These are phyloP conservation scores for Phyllopteryx taeniolatus DNA, from an alignment of 2,113 vertebrate genomes.

Conservation along the genomic window DNA sequence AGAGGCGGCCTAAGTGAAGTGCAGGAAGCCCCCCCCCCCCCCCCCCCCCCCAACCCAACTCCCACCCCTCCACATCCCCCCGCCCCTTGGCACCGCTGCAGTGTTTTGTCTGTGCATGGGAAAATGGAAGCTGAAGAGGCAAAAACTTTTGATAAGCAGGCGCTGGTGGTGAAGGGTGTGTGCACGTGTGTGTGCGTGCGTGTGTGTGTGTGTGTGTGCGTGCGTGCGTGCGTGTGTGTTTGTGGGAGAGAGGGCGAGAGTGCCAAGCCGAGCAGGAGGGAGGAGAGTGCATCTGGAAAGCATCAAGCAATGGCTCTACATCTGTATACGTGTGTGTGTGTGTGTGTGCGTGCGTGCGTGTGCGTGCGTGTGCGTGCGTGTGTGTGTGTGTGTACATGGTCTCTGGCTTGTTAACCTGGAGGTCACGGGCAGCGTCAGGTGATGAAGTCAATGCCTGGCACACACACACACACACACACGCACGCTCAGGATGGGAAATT, in stretches of 20 bases:
- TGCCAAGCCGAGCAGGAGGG: constrained; percentile 55
- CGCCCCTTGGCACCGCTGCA: constrained; percentile 3
- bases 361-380: constrained; percentile 9
- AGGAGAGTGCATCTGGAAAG: constrained; percentile 58
- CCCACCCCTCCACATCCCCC: not conserved
- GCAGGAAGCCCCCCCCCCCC: not conserved
- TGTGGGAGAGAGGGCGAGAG: constrained; percentile 34
- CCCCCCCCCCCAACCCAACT: not conserved
- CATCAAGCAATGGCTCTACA: constrained; percentile 49
- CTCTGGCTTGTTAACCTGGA: constrained; percentile 36
- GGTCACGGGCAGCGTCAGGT: constrained; percentile 50
- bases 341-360: constrained; percentile 25
- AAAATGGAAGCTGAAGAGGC: constrained; percentile 37
- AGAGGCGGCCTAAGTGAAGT: not conserved
- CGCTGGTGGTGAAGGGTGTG: constrained; percentile 20
- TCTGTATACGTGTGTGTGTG: constrained; percentile 25
- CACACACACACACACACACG: not conserved
- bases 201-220: not conserved
- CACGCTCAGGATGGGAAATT: constrained; percentile 19
- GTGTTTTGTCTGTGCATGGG: constrained; percentile 46
- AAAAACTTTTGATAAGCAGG: constrained; percentile 51
- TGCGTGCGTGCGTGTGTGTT: not conserved
- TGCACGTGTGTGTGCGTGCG: not conserved
- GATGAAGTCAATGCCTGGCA: constrained; percentile 42
- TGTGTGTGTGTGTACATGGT: constrained; percentile 5